Conservation (phyloP, 1,140 invertebrate genomes). For the Pseudomyrmex sp. region DNA sequence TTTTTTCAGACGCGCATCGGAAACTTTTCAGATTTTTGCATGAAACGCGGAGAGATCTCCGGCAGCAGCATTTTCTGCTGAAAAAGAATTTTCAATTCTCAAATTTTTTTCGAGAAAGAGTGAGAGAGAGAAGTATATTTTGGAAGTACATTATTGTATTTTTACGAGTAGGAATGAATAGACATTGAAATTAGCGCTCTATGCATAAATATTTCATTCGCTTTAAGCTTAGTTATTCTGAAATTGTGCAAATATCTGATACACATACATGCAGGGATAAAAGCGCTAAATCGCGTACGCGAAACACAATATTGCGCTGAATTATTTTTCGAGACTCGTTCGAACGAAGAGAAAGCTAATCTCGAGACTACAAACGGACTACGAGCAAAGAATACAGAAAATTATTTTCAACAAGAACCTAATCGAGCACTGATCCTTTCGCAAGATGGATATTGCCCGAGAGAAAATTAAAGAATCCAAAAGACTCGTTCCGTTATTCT, state of each 20-base stretch:
- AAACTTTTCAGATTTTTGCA: conserved; percentile 35
- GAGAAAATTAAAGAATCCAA: conserved; percentile 19
- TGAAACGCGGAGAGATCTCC: background rate
- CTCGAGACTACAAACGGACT: background rate
- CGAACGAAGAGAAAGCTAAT: conserved; percentile 4
- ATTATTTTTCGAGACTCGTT: conserved; percentile 27
- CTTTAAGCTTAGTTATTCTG: no score
- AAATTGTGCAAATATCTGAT: background rate
- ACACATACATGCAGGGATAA: background rate
- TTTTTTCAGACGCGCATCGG: background rate
- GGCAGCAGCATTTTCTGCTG: background rate
- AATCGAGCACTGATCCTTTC: conserved; percentile 19
- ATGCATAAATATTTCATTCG: background rate
- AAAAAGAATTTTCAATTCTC: conserved; percentile 1
- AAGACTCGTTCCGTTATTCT: background rate
- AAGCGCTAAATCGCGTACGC: background rate
- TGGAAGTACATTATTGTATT: background rate
- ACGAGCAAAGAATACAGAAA: background rate
- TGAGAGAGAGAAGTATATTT: background rate
- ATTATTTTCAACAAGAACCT: conserved; percentile 24
- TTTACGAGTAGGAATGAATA: background rate
- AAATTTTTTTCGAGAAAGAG: background rate
- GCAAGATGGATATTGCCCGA: conserved; percentile 15
- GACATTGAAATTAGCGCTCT: background rate
- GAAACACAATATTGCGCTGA: background rate